Percentiles rank a stretch among this genome's conserved stretches.
phyloP scores from a whole-genome alignment of 2,888 invertebrate species.

The Melieria picta region DNA sequence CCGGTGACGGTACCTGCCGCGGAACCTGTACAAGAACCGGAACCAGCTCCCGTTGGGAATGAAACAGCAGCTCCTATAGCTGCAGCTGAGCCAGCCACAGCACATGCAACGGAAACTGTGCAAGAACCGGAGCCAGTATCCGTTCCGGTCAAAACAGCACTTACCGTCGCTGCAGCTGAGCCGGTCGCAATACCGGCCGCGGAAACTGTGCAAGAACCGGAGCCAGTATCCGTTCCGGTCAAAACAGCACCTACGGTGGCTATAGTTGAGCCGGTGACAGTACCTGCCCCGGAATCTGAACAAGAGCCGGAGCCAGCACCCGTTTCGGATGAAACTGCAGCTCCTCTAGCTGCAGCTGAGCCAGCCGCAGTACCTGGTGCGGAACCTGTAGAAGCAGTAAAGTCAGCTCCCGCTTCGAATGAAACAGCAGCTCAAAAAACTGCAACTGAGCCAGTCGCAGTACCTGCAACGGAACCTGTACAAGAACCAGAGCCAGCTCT shows the following conservation, averaged over 20 bases:
- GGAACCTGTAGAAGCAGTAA: background rate
- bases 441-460: background rate
- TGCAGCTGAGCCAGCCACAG: background rate
- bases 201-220: background rate
- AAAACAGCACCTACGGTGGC: background rate
- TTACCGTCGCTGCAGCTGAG: slow-evolving; percentile 1
- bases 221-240: background rate
- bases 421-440: background rate
- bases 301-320: background rate
- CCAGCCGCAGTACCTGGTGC: background rate
- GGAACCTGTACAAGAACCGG: too few relatives aligned
- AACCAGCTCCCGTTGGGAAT: too few relatives aligned
- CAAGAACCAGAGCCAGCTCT: background rate
- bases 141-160: background rate
- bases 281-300: background rate
- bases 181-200: background rate
- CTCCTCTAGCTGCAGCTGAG: background rate
- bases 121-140: too few relatives aligned
- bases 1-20: background rate
- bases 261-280: background rate
- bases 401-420: background rate
- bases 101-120: too few relatives aligned
- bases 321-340: background rate
- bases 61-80: background rate
- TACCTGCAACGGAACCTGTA: background rate